Evolutionary conservation across 2,797 vertebrate genomes (phyloP).

Genomic region (Hozukius guyotensis): DNA sequence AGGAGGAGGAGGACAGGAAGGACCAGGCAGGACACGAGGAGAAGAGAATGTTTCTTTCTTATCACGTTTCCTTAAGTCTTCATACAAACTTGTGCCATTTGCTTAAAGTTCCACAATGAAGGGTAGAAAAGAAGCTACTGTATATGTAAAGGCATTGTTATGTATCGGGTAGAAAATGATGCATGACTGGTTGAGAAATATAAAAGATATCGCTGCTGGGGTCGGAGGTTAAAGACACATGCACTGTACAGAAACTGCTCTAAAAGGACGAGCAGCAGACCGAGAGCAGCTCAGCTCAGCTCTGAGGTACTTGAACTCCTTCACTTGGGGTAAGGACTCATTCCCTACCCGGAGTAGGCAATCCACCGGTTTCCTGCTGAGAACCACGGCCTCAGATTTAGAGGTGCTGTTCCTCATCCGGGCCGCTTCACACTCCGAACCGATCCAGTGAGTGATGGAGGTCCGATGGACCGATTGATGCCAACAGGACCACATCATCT

Average conservation of each 20-base stretch:
- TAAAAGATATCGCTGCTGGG: background rate
- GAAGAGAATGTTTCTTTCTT: slow-evolving; percentile 34
- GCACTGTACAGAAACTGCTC: background rate
- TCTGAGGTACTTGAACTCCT: too few relatives aligned
- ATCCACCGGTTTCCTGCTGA: too few relatives aligned
- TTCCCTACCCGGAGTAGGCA: too few relatives aligned
- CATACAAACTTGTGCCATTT: slow-evolving; percentile 27
- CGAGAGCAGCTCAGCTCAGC: too few relatives aligned
- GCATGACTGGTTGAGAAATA: background rate
- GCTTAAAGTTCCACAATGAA: slow-evolving; percentile 13
- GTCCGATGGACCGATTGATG: too few relatives aligned
- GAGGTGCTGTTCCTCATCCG: too few relatives aligned
- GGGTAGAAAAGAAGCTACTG: slow-evolving; percentile 3
- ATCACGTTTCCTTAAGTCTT: background rate
- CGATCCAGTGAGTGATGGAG: too few relatives aligned
- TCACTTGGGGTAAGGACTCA: too few relatives aligned
- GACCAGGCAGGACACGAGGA: background rate
- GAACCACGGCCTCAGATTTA: too few relatives aligned
- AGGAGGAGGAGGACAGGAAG: background rate
- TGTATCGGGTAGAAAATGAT: slow-evolving; percentile 16
- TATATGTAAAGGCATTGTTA: slow-evolving; percentile 23
- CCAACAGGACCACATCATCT: too few relatives aligned
- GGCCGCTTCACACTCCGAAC: too few relatives aligned
- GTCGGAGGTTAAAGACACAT: slow-evolving; percentile 1
- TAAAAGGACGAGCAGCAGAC: too few relatives aligned